Base-by-base conservation (phyloP, 2,797 vertebrate genomes). In the Darevskia nairensis region DNA sequence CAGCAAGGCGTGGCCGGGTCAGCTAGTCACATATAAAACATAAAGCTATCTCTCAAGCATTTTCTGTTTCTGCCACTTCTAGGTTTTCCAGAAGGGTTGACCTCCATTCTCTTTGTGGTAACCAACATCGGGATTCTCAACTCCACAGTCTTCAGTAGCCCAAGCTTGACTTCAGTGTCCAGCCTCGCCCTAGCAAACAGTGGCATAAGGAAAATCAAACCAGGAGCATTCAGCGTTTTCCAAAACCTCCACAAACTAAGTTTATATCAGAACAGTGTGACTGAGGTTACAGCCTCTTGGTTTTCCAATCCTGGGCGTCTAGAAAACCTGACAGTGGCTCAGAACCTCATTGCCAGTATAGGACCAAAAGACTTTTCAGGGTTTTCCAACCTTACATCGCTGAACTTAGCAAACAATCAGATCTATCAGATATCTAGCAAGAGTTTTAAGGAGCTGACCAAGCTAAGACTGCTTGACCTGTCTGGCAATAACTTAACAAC, bases 401-500 rank as follows among this genome's bases (percentile, higher is more conserved):
- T 98, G 21, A 88, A 89, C 11, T 86, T 98, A 81, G 92, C 91
- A 0, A 74, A 87, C 19, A 98, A 97, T 93, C 69, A 78, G 32
- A 97, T 98, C 85, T 75, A 6, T 44, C 80, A 76, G 8, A 88
- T 97, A 7, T 74, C 80, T 10, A 32, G 59, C 0, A 66, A 80
- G 2, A 96, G 90, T 50, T 97, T 97, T 72, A 66, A 29, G 17
- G 82, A 80, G 35, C 92, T 95, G 61, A 25, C 82, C 39, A 27
- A 64, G 41, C 84, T 98, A 85, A n/a, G 39, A 1, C 85, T 93
- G 11, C 75, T 98, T 88, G 96, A 97, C 92, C 88, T 98, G 85
- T 97, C 97, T 3, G 86, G 89, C 74, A 98, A 98, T 91, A 92
- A 76, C 23, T 82, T 98, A 89, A 96, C 92, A 0, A 15, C 78